Conservation (phyloP, 2,888 invertebrate genomes). For the Brachypalpus laphriformis region DNA sequence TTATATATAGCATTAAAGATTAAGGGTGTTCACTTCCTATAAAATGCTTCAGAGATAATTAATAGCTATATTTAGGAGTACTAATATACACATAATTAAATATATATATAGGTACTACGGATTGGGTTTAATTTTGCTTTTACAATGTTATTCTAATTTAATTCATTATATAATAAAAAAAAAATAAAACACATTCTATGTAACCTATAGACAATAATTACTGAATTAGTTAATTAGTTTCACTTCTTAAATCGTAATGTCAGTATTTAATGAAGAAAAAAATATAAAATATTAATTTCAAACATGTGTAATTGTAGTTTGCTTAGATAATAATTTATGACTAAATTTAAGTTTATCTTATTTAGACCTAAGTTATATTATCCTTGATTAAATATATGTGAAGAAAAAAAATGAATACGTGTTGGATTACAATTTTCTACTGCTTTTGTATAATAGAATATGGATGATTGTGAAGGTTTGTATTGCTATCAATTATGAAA, state of each 20-base stretch:
- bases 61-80: conserved; percentile 19
- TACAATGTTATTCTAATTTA: conserved; percentile 3
- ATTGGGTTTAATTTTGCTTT: conserved; percentile 13
- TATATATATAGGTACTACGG: not conserved
- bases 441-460: not conserved
- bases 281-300: not conserved
- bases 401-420: no score
- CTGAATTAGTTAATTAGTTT: conserved; percentile 19
- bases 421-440: not conserved
- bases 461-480: no score
- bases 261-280: conserved; percentile 6
- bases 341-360: not conserved
- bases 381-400: not conserved
- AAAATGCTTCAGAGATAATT: conserved; percentile 25
- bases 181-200: not conserved
- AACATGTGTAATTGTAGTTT: not conserved
- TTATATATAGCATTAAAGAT: conserved; percentile 25
- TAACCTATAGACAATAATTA: conserved; percentile 54
- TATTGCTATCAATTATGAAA: no score
- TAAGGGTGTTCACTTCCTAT: conserved; percentile 22
- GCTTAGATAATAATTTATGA: not conserved
- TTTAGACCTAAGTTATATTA: not conserved
- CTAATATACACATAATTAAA: conserved; percentile 4
- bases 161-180: not conserved
- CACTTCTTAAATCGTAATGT: conserved; percentile 5